Evolutionary conservation across 2,888 invertebrate genomes (phyloP).

Genomic region (Podotricha telesiphe): DNA sequence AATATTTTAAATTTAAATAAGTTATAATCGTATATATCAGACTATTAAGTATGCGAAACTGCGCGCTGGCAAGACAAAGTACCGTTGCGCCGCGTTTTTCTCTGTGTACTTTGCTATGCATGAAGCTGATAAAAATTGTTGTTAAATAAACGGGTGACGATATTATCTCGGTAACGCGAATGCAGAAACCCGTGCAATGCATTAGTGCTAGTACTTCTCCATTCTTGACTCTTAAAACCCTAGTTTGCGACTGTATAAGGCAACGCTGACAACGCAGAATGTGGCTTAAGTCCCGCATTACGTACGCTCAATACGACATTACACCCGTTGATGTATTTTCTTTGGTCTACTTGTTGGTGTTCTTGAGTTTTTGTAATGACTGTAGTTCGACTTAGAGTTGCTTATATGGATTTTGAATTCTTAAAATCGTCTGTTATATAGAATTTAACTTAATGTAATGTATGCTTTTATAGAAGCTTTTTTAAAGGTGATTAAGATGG

Average conservation of each 20-base stretch:
- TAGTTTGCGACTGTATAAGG: conserved; percentile 31
- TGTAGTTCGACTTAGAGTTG: not conserved
- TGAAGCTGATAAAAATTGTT: no score
- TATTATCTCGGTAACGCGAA: conserved; percentile 1
- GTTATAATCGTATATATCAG: no score
- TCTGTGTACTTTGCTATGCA: no score
- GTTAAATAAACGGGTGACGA: conserved; percentile 9
- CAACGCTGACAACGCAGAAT: conserved; percentile 30
- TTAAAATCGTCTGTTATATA: not conserved
- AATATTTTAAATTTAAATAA: no score
- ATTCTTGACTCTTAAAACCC: conserved; percentile 27
- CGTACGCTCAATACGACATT: conserved; percentile 31
- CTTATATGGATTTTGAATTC: not conserved
- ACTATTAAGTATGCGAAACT: no score
- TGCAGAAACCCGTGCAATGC: conserved; percentile 29
- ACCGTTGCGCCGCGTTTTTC: no score
- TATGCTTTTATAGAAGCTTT: no score
- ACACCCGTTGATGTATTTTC: conserved; percentile 30
- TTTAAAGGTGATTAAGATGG: no score
- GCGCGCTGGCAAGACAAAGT: no score
- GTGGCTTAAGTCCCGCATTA: conserved; percentile 30
- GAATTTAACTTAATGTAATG: not conserved
- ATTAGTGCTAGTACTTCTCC: conserved; percentile 16
- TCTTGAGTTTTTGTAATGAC: not conserved
- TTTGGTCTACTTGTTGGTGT: conserved; percentile 17